Percentiles rank a stretch among this genome's conserved stretches.
These are phyloP conservation scores for Nomada ruficornis DNA, from an alignment of 2,888 invertebrate species.

Conservation along the genomic window DNA sequence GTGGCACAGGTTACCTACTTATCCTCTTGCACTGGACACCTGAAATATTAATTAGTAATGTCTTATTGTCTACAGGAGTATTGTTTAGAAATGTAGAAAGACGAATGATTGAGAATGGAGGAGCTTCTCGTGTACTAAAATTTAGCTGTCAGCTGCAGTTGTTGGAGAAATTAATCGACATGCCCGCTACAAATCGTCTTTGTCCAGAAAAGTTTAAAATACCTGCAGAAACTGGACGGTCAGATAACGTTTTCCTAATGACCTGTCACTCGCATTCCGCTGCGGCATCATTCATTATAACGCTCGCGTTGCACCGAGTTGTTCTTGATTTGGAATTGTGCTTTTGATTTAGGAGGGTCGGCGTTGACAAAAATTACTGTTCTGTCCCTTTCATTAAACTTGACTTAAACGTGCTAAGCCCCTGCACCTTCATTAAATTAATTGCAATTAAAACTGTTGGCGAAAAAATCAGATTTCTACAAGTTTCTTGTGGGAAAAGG, in stretches of 20 bases:
- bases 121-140: background rate
- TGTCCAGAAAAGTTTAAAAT: conserved; percentile 18
- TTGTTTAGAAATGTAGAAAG: background rate
- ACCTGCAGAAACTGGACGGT: background rate
- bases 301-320: background rate
- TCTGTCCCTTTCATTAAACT: background rate
- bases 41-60: too few species aligned
- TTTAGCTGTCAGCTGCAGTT: conserved; percentile 16
- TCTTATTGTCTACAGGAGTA: too few species aligned
- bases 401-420: background rate
- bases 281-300: background rate
- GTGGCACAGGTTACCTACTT: too few species aligned
- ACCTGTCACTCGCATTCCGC: conserved; percentile 6
- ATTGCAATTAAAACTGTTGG: too few species aligned
- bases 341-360: background rate
- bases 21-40: too few species aligned
- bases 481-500: too few species aligned
- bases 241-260: conserved; percentile 16
- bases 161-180: conserved; percentile 21
- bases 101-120: background rate
- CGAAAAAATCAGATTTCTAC: too few species aligned
- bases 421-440: too few species aligned
- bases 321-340: background rate
- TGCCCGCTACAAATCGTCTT: conserved; percentile 15
- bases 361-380: background rate